Conservation (phyloP, 1,140 invertebrate species). For the Cyrtorhinus lividipennis region DNA sequence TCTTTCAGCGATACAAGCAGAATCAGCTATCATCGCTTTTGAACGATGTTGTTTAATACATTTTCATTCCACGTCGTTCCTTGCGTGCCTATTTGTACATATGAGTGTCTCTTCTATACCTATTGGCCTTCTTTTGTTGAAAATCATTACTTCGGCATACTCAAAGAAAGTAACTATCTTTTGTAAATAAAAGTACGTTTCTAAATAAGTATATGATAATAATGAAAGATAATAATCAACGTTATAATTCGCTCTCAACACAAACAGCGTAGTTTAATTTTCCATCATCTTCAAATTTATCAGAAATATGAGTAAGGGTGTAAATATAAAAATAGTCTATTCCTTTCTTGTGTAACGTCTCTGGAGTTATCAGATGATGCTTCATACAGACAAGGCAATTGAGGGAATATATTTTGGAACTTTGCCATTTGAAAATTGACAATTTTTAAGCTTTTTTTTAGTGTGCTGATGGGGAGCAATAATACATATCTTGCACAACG, state of each 20-base stretch:
- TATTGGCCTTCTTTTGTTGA: too few relatives aligned
- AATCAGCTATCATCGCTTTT: too few relatives aligned
- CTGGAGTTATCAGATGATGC: too few relatives aligned
- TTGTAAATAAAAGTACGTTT: constrained; percentile 12
- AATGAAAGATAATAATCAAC: constrained; percentile 11
- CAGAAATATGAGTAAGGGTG: too few relatives aligned
- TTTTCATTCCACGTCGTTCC: too few relatives aligned
- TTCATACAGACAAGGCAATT: too few relatives aligned
- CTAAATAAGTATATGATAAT: not conserved
- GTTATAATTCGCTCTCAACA: not conserved
- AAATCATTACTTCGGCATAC: too few relatives aligned
- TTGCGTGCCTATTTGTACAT: not conserved
- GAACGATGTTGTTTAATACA: too few relatives aligned
- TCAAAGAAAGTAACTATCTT: constrained; percentile 14
- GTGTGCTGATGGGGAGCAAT: constrained; percentile 17
- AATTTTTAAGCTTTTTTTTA: not conserved
- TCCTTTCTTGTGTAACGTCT: too few relatives aligned
- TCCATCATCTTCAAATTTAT: not conserved
- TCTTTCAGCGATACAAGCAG: too few relatives aligned
- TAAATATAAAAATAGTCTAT: too few relatives aligned
- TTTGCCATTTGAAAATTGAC: not conserved
- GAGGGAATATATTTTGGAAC: not conserved
- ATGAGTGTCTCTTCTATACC: too few relatives aligned
- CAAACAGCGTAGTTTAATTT: not conserved
- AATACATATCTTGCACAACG: constrained; percentile 18